Percentiles rank a stretch among this genome's conserved stretches.
phyloP scores from a whole-genome alignment of 1,140 invertebrate species.

The Drosophila pruinosa region DNA sequence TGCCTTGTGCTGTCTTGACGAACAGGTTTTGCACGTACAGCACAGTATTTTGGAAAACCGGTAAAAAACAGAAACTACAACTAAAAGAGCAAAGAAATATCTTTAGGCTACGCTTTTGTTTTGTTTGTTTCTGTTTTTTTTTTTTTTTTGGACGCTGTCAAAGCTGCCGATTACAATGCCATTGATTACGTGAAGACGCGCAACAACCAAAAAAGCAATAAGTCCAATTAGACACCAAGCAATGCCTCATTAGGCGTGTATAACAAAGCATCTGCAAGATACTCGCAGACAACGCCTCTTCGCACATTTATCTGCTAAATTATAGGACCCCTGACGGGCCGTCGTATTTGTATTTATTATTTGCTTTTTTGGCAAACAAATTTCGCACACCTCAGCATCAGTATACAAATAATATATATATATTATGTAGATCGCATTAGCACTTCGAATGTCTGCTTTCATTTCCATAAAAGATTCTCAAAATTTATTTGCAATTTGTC shows the following conservation, averaged over 20 bases:
- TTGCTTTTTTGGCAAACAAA: constrained; percentile 17
- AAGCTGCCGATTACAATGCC: constrained; percentile 10
- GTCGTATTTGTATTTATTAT: not conserved
- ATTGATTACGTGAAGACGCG: constrained; percentile 12
- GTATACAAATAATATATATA: too few relatives aligned
- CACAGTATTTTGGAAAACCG: constrained; percentile 32
- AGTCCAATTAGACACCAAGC: not conserved
- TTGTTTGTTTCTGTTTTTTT: not conserved
- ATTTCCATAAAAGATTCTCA: constrained; percentile 1
- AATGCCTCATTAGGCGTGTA: not conserved
- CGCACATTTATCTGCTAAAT: not conserved
- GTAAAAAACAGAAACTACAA: constrained; percentile 26
- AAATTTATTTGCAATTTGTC: constrained; percentile 9
- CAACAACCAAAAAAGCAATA: not conserved
- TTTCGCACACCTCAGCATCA: constrained; percentile 13
- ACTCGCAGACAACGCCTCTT: not conserved
- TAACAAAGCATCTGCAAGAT: constrained; percentile 6
- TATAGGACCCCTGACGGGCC: not conserved
- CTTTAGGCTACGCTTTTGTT: not conserved
- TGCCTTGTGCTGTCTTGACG: not conserved
- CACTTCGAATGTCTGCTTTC: constrained; percentile 9
- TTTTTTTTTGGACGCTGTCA: not conserved
- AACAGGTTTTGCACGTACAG: constrained; percentile 35
- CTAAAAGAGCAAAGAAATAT: constrained; percentile 5
- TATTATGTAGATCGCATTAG: not conserved